Percentiles rank a stretch among this genome's conserved stretches.
These are phyloP conservation scores for Cyanoramphus novaezelandiae DNA, from an alignment of 2,113 vertebrate species.

Conservation along the genomic window DNA sequence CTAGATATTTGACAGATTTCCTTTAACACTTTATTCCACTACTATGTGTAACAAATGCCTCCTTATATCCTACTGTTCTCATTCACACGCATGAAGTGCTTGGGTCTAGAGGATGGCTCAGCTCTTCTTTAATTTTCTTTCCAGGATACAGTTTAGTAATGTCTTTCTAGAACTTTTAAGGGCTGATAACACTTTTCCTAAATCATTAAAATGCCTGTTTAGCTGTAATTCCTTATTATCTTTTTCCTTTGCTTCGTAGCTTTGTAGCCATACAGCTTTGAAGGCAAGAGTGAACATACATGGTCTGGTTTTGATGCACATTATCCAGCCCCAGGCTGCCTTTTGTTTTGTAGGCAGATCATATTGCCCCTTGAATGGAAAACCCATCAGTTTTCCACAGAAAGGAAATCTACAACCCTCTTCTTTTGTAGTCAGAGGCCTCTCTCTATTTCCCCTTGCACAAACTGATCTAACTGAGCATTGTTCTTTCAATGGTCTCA, in stretches of 20 bases:
- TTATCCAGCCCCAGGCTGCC: neutral
- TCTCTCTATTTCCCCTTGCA: neutral
- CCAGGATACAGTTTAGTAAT: neutral
- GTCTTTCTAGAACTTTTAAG: neutral
- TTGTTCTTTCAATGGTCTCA: neutral
- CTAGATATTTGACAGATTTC: neutral
- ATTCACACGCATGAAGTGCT: neutral
- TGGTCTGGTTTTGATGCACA: neutral
- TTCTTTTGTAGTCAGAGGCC: neutral
- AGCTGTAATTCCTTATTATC: neutral
- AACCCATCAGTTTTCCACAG: neutral
- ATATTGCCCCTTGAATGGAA: neutral
- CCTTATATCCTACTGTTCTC: neutral
- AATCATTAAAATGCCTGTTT: neutral
- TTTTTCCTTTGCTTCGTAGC: neutral
- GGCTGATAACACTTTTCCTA: neutral
- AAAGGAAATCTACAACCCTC: neutral
- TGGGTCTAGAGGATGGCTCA: accelerated
- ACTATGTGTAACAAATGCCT: neutral
- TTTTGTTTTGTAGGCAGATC: neutral
- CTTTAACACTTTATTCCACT: neutral
- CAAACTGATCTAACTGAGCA: neutral
- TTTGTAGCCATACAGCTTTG: neutral
- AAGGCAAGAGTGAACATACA: neutral
- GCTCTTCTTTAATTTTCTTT: neutral